Evolutionary conservation across 2,113 vertebrate species (phyloP).

Genomic region (Delphinus delphis): DNA sequence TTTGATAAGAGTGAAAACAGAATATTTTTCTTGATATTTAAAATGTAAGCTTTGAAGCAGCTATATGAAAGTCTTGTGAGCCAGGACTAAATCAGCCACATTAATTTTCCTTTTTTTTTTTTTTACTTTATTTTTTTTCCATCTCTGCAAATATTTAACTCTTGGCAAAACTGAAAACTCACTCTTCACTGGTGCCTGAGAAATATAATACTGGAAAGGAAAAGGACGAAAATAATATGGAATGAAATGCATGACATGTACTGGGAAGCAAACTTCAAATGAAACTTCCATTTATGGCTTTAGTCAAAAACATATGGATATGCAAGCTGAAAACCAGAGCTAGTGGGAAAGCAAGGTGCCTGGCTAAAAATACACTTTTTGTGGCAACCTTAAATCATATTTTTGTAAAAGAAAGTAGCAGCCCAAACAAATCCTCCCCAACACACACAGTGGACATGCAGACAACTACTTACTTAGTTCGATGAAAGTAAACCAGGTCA

Average conservation of each 20-base stretch:
- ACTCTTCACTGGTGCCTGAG: conserved; percentile 51
- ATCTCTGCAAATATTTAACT: conserved; percentile 65
- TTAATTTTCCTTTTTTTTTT: background rate
- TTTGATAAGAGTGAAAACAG: background rate
- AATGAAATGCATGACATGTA: conserved; percentile 35
- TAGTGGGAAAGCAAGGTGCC: background rate
- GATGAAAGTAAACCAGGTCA: background rate
- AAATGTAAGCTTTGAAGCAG: background rate
- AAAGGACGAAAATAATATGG: conserved; percentile 48
- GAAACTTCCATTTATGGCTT: conserved; percentile 50
- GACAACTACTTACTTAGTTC: background rate
- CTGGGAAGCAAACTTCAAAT: conserved; percentile 32
- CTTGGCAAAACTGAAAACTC: conserved; percentile 59
- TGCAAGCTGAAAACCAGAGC: background rate
- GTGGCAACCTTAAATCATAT: background rate
- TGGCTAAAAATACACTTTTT: background rate
- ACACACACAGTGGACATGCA: background rate
- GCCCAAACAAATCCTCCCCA: background rate
- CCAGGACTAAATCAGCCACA: background rate
- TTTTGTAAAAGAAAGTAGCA: background rate
- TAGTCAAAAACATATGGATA: conserved; percentile 47
- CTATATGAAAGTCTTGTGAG: background rate
- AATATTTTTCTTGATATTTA: background rate
- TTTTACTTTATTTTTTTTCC: background rate
- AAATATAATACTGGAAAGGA: conserved; percentile 48